These are phyloP conservation scores for Ctena decussata DNA, from an alignment of 2,888 invertebrate species.

Conservation along the genomic window DNA sequence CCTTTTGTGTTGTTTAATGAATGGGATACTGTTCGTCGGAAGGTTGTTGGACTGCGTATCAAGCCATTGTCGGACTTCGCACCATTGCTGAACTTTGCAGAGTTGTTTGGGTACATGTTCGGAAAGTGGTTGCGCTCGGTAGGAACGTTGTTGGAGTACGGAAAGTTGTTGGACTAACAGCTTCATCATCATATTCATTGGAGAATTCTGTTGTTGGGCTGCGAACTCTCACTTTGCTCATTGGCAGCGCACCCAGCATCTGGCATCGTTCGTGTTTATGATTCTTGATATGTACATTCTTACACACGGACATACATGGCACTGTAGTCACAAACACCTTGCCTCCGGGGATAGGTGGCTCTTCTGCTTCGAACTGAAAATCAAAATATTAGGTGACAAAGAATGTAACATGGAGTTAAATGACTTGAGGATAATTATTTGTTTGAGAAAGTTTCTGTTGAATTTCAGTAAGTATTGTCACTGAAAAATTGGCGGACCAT, in stretches of 20 bases:
- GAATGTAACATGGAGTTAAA: too few species aligned
- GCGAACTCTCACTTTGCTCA: slow-evolving; percentile 42
- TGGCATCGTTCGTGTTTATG: slow-evolving; percentile 57
- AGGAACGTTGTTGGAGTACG: not conserved
- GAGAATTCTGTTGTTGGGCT: not conserved
- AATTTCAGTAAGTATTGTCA: too few species aligned
- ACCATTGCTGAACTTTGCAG: not conserved
- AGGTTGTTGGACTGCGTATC: not conserved
- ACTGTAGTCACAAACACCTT: slow-evolving; percentile 62
- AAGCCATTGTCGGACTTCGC: not conserved
- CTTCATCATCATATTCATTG: not conserved
- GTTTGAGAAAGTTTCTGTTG: too few species aligned
- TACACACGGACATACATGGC: slow-evolving; percentile 54
- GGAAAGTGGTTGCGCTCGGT: not conserved
- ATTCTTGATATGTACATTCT: slow-evolving; percentile 52
- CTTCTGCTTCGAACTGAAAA: slow-evolving; percentile 22
- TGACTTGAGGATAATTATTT: too few species aligned
- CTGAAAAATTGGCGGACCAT: too few species aligned
- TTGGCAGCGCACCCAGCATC: slow-evolving; percentile 53
- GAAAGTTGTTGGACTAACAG: not conserved
- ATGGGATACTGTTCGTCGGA: too few species aligned
- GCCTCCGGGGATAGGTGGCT: slow-evolving; percentile 49
- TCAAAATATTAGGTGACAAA: too few species aligned
- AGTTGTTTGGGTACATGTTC: not conserved
- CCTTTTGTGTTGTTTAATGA: too few species aligned